phyloP scores from a whole-genome alignment of 2,797 vertebrate genomes.

The Oreonectes daqikongensis region DNA sequence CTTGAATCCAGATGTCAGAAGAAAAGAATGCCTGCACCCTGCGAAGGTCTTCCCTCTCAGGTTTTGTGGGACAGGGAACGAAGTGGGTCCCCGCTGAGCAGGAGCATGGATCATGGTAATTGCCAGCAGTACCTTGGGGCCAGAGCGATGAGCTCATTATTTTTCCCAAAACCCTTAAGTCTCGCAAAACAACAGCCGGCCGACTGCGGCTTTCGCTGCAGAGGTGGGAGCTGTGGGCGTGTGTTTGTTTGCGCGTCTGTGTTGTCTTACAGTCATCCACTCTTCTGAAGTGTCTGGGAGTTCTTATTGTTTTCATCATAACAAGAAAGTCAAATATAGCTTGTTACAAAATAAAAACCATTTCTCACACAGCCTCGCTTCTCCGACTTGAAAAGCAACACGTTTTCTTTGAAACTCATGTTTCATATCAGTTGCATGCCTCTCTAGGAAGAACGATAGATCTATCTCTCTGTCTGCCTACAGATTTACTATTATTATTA shows the following conservation, averaged over 20 bases:
- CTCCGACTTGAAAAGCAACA: background rate
- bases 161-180: constrained; percentile 66
- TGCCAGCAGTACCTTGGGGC: constrained; percentile 71
- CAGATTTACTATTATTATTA: too few relatives aligned
- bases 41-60: constrained; percentile 48
- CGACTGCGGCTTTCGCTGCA: constrained; percentile 42
- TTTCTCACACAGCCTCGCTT: constrained; percentile 1
- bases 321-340: constrained; percentile 52
- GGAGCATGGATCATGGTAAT: constrained; percentile 76
- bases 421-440: background rate
- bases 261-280: constrained; percentile 32
- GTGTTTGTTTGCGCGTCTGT: constrained; percentile 37
- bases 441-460: background rate
- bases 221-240: constrained; percentile 46
- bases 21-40: constrained; percentile 40
- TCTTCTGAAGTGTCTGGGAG: constrained; percentile 33
- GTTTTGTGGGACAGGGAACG: too few relatives aligned
- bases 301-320: constrained; percentile 49
- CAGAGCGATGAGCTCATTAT: constrained; percentile 80
- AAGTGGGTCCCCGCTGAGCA: constrained; percentile 64
- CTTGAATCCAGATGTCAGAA: constrained; percentile 50
- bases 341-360: constrained; percentile 19
- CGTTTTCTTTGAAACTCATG: background rate
- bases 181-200: constrained; percentile 52
- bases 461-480: background rate